phyloP scores from a whole-genome alignment of 2,888 invertebrate genomes.

The Ectemnius lituratus region DNA sequence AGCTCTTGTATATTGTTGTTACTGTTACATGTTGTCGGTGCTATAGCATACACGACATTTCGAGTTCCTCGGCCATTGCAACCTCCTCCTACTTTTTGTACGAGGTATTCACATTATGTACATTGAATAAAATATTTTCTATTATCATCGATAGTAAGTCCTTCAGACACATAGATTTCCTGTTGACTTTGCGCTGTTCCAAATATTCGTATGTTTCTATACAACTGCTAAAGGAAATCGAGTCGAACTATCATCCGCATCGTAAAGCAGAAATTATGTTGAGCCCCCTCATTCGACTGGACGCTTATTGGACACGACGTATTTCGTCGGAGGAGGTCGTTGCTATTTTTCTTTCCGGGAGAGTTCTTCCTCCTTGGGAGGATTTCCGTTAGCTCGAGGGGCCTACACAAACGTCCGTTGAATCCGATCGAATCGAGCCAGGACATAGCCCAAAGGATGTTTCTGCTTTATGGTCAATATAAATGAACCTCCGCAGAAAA shows the following conservation, averaged over 20 bases:
- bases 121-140: too few species aligned
- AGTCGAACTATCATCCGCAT: neutral
- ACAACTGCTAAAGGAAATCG: neutral
- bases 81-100: too few species aligned
- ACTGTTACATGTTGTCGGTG: too few species aligned
- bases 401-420: constrained; percentile 16
- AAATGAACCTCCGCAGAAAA: constrained; percentile 18
- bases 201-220: neutral
- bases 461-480: constrained; percentile 24
- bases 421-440: constrained; percentile 15
- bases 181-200: too few species aligned
- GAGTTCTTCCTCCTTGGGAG: neutral
- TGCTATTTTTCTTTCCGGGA: constrained; percentile 13
- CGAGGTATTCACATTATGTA: too few species aligned
- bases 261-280: constrained; percentile 30
- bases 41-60: too few species aligned
- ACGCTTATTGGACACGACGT: constrained; percentile 21
- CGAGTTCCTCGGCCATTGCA: too few species aligned
- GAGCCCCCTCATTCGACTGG: constrained; percentile 12
- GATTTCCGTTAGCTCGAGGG: constrained; percentile 3
- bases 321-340: constrained; percentile 23
- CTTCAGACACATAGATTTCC: neutral
- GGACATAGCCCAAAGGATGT: constrained; percentile 12
- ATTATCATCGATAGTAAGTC: constrained; percentile 4
- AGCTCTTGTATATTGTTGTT: too few species aligned